Base-by-base conservation (phyloP, 2,888 invertebrate species). In the Drosophila formosana region DNA sequence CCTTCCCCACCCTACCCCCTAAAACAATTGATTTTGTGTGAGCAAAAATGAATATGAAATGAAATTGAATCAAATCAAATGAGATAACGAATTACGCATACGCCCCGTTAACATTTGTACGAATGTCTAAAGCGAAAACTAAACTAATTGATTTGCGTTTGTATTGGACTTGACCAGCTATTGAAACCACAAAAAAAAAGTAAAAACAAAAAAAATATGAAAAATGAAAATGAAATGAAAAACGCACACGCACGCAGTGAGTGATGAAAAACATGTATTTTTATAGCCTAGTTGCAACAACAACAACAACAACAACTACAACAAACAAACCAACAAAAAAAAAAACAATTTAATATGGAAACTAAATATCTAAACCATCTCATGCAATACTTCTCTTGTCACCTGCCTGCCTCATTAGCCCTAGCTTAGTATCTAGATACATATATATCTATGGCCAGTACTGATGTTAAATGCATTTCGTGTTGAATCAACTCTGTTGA, bases 171-270 rank as follows among this genome's bases (percentile, higher is more conserved):
- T 89, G 79, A 83, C 89, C 90, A 86, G 90, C 90, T 67, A 89
- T 88, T 88, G 63, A 76, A 53, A 46, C 5, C 45, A 50, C 41
- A 66, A 37, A 45, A 13, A 13, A 43, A 56, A 62, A 49, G 47
- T 13, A 46, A 53, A 32, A 66, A 34, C 18, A 49, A 25, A 25
- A 43, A 43, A 32, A 39, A 30, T 4, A 45, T 4, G 11, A n/a
- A 37, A 57, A 64, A 49, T 18, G 18, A 43, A 34, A 37, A 50
- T 41, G 34, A 32, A 72, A 74, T 41, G 34, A 32, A 72, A 74
- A 81, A 86, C 92, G 92, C 93, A 92, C 91, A 92, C 92, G 92
- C 92, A 92, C 92, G 92, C 92, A 92, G 93, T 92, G 93, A 92
- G 92, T 92, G 91, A 57, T 90, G 39, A 75, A 53, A 50, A 55